Conservation (phyloP, 2,113 vertebrate genomes). For the Tychaedon coryphoeus region DNA sequence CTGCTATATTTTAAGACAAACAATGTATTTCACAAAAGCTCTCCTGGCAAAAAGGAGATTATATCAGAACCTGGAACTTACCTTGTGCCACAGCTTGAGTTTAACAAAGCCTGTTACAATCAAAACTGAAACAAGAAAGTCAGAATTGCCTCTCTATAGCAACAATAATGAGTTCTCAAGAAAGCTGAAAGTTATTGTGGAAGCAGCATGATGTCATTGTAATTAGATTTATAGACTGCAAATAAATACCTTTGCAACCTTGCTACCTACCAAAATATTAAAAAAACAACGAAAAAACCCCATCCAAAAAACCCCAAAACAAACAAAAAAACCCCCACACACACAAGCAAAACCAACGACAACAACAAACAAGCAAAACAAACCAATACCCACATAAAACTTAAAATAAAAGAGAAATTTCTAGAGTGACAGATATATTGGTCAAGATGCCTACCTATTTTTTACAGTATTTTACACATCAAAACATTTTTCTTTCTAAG, state of each 20-base stretch:
- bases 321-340: background rate
- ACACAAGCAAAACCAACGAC: background rate
- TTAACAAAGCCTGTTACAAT: background rate
- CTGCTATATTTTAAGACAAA: background rate
- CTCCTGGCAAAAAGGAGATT: background rate
- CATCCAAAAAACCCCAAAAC: background rate
- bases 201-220: background rate
- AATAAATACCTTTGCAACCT: background rate
- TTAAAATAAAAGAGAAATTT: background rate
- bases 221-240: background rate
- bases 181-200: background rate
- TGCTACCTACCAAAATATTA: rapidly evolving
- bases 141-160: background rate
- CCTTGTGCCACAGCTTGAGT: background rate
- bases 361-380: background rate
- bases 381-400: background rate
- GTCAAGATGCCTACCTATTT: background rate
- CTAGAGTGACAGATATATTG: background rate
- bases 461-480: constrained; percentile 24
- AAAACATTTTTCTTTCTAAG: constrained; percentile 11
- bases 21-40: background rate
- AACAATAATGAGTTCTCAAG: background rate
- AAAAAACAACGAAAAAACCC: background rate
- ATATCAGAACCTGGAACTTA: background rate
- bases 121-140: background rate